Conservation (phyloP, 2,888 invertebrate species). For the Bellardia bayeri region DNA sequence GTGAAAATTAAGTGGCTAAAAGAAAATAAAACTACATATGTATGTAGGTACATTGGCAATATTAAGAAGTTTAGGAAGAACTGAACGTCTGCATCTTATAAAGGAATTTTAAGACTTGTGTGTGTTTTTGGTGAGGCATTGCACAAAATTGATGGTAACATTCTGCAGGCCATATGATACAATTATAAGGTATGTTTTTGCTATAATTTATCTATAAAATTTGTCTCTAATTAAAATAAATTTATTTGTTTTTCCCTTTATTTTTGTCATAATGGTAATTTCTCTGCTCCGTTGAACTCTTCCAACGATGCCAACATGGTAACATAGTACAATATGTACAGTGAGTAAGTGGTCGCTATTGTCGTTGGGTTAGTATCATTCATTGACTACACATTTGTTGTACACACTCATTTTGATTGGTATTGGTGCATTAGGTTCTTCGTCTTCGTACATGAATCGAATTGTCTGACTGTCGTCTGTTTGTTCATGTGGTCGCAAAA, state of each 20-base stretch:
- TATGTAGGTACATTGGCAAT: too few species aligned
- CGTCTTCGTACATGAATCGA: constrained; percentile 55
- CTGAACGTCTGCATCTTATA: constrained; percentile 4
- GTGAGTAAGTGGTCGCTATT: constrained; percentile 41
- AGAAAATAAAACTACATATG: background rate
- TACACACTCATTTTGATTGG: constrained; percentile 49
- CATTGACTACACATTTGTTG: constrained; percentile 30
- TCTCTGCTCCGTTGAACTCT: constrained; percentile 30
- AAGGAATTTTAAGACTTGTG: background rate
- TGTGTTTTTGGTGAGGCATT: background rate
- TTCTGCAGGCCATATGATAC: constrained; percentile 5
- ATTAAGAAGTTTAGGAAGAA: background rate
- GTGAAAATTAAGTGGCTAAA: constrained; percentile 14
- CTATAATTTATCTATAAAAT: background rate
- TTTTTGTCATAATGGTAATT: constrained; percentile 18
- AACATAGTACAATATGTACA: constrained; percentile 12
- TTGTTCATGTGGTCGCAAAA: constrained; percentile 16
- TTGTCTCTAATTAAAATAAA: background rate
- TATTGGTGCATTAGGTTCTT: constrained; percentile 53
- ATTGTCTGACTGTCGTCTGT: constrained; percentile 12
- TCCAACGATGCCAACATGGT: constrained; percentile 49
- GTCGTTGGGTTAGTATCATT: constrained; percentile 46
- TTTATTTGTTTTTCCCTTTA: constrained; percentile 11
- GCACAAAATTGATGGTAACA: constrained; percentile 3
- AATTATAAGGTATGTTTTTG: constrained; percentile 41